phyloP scores from a whole-genome alignment of 2,797 vertebrate species.

The Artibeus jamaicensis region DNA sequence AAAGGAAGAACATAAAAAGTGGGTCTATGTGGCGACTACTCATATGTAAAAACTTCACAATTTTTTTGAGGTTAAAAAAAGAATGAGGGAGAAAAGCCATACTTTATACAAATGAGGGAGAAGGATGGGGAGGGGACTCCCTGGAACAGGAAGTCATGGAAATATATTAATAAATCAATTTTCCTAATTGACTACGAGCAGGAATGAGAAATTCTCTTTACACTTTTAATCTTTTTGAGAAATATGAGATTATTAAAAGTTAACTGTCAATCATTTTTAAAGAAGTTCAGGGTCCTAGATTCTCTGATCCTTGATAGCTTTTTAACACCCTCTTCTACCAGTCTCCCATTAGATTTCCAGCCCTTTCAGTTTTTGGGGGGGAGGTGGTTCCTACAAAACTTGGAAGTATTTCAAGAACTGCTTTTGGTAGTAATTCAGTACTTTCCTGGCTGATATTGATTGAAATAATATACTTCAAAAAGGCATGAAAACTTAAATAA shows the following conservation, averaged over 20 bases:
- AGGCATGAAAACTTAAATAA: slow-evolving; percentile 75
- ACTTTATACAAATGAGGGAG: background rate
- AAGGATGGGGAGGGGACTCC: background rate
- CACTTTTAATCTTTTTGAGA: background rate
- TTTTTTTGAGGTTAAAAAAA: slow-evolving; percentile 34
- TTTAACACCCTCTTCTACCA: background rate
- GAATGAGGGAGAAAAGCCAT: background rate
- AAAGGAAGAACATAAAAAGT: background rate
- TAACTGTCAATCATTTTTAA: background rate
- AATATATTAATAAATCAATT: background rate
- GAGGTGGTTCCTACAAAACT: background rate
- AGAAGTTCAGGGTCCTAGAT: background rate
- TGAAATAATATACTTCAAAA: slow-evolving; percentile 72
- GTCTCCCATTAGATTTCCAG: slow-evolving; percentile 3
- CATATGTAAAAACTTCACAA: background rate
- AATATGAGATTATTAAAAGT: slow-evolving; percentile 7
- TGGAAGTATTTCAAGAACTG: slow-evolving; percentile 58
- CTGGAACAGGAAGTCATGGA: background rate
- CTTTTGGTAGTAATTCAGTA: slow-evolving; percentile 67
- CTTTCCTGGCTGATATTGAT: slow-evolving; percentile 68
- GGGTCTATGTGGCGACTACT: background rate
- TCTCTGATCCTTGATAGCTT: background rate
- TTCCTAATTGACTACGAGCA: background rate
- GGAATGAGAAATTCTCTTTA: background rate
- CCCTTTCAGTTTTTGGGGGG: background rate